Evolutionary conservation across 1,140 invertebrate genomes (phyloP).

Genomic region (Triops cancriformis): DNA sequence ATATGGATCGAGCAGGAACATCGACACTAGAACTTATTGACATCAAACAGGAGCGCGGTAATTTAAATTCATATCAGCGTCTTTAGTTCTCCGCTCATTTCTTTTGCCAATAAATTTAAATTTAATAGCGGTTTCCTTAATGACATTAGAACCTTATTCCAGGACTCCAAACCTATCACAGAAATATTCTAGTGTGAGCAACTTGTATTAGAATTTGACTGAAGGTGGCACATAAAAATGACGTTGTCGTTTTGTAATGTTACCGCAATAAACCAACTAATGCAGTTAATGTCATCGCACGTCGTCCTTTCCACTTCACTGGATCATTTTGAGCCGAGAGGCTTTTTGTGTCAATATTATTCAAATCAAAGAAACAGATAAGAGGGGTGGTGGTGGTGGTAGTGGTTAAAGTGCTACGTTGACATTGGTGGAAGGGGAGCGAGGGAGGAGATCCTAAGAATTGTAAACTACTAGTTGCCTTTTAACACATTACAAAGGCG

Average conservation of each 20-base stretch:
- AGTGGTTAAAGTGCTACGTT: background rate
- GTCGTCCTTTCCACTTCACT: background rate
- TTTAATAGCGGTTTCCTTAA: no score
- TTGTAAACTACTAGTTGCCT: background rate
- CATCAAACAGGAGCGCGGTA: no score
- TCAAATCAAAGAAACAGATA: constrained; percentile 1
- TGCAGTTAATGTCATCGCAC: background rate
- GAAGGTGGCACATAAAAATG: constrained; percentile 13
- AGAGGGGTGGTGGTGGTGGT: background rate
- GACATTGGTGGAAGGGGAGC: background rate
- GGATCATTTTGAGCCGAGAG: constrained; percentile 10
- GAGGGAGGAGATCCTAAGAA: background rate
- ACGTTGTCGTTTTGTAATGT: background rate
- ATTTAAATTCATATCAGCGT: no score
- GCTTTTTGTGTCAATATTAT: background rate
- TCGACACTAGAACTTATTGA: no score
- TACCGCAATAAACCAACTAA: constrained; percentile 4
- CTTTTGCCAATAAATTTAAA: no score
- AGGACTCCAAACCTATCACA: no score
- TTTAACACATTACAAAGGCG: background rate
- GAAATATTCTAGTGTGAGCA: constrained; percentile 12
- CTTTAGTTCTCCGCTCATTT: no score
- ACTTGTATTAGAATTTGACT: constrained; percentile 14
- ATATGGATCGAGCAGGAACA: no score
- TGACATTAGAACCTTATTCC: no score